These are phyloP conservation scores for Stenurella melanura DNA, from an alignment of 2,888 invertebrate genomes.

Conservation along the genomic window DNA sequence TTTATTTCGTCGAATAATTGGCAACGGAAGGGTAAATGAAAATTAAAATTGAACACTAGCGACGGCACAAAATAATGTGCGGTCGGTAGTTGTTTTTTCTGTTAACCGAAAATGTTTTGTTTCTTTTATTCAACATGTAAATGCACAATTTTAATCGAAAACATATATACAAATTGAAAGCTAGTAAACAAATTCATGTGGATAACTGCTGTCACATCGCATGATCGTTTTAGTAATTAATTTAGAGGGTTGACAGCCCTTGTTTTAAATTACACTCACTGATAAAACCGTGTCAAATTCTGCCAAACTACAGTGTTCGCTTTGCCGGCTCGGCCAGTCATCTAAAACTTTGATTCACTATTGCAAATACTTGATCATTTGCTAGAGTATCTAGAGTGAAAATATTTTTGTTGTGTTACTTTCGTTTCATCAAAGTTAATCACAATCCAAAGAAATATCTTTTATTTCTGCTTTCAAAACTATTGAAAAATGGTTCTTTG, in stretches of 20 bases:
- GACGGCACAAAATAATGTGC: constrained; percentile 21
- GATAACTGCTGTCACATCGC: constrained; percentile 32
- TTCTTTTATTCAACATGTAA: constrained; percentile 18
- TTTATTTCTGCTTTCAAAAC: too few relatives aligned
- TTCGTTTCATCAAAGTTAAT: too few relatives aligned
- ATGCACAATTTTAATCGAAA: constrained; percentile 26
- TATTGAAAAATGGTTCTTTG: too few relatives aligned
- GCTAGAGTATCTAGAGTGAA: neutral
- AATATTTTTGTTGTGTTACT: too few relatives aligned
- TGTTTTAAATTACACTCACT: constrained; percentile 39
- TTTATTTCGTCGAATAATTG: constrained; percentile 28
- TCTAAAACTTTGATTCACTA: constrained; percentile 31
- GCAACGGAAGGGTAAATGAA: constrained; percentile 27
- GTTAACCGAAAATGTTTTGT: constrained; percentile 13
- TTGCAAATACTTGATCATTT: neutral
- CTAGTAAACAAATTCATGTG: constrained; percentile 30
- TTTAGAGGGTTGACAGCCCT: constrained; percentile 32
- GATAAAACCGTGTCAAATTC: constrained; percentile 39
- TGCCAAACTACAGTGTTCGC: constrained; percentile 9
- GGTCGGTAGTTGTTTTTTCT: constrained; percentile 24
- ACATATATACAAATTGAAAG: constrained; percentile 27
- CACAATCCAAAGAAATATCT: too few relatives aligned
- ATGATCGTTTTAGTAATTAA: constrained; percentile 41
- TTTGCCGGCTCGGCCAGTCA: constrained; percentile 22
- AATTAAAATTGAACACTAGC: constrained; percentile 30